Base-by-base conservation (phyloP, 2,797 vertebrate genomes). In the Hydrolagus colliei region DNA sequence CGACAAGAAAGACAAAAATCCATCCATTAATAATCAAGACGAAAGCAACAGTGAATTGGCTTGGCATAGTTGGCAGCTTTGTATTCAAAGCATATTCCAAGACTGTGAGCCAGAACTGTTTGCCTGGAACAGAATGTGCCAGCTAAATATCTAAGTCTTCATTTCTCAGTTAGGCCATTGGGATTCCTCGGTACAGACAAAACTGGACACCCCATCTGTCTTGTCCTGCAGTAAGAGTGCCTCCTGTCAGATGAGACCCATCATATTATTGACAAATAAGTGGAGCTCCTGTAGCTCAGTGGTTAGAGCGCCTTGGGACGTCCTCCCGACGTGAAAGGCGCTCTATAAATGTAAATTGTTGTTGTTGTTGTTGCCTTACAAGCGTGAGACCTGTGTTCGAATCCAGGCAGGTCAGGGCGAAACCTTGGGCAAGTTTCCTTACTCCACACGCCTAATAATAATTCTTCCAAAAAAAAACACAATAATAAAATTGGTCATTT, bases 131-230 rank as follows among this genome's bases (percentile, higher is more conserved):
- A 8, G 6, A 14, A 32, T 65, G 32, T 80, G 61, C 2, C 10
- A 80, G 27, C 77, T 22, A 78, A 12, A 27, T 22, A 63, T 14
- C 62, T 27, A 80, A 32, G 22, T 27, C 41, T 20, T 80, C 22
- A 80, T 78, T 78, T 27, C 63, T 78, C 76, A 78, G 20, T 27
- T n/a, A 78, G 22, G 61, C 9, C 11, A 63, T 6, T 63, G 77
- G 61, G 77, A 65, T 65, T n/a, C 12, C 63, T n/a, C 77, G 14
- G 77, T 62, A 63, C 12, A 65, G 22, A 62, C 22, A 22, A 16
- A 79, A 63, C 27, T n/a, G n/a, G 62, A 62, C 76, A 78, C 77
- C 27, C 77, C 62, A 80, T 80, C 77, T 65, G 22, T 65, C 77
- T 65, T 80, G 77, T n/a, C 61, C 2, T 27, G 61, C 9, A n/a